These are phyloP conservation scores for Brienomyrus brachyistius DNA, from an alignment of 2,113 vertebrate genomes.

Conservation along the genomic window DNA sequence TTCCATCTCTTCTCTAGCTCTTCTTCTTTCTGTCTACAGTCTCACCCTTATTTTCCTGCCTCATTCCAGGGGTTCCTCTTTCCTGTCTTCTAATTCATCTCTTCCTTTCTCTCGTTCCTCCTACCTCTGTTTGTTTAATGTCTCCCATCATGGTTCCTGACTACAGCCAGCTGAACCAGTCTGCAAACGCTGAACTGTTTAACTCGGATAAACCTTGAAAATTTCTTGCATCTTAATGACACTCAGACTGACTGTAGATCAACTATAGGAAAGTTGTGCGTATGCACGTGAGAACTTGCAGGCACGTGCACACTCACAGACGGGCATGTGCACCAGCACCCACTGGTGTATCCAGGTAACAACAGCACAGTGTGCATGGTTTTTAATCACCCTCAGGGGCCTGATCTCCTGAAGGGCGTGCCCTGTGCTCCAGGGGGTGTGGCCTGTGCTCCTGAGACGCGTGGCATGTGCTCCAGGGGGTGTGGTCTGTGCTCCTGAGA, in stretches of 20 bases:
- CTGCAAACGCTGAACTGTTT: background rate
- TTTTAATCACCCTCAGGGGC: background rate
- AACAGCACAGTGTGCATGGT: background rate
- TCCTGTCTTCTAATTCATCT: background rate
- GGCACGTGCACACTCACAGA: background rate
- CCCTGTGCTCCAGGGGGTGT: too few species aligned
- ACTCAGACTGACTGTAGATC: background rate
- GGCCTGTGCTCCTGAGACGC: background rate
- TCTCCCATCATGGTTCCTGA: background rate
- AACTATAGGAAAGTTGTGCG: background rate
- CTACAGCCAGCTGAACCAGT: background rate
- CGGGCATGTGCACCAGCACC: background rate
- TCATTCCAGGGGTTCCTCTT: background rate
- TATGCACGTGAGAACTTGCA: background rate
- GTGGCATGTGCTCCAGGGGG: background rate
- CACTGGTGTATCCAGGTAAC: constrained; percentile 4
- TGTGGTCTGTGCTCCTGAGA: background rate
- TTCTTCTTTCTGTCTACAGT: background rate
- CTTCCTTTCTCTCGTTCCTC: background rate
- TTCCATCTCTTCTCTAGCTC: background rate
- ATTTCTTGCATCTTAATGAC: background rate
- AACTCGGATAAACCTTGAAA: background rate
- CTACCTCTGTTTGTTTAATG: background rate
- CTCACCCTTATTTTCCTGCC: background rate
- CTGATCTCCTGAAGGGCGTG: background rate